Base-by-base conservation (phyloP, 2,888 invertebrate genomes). In the Heliconius sara region DNA sequence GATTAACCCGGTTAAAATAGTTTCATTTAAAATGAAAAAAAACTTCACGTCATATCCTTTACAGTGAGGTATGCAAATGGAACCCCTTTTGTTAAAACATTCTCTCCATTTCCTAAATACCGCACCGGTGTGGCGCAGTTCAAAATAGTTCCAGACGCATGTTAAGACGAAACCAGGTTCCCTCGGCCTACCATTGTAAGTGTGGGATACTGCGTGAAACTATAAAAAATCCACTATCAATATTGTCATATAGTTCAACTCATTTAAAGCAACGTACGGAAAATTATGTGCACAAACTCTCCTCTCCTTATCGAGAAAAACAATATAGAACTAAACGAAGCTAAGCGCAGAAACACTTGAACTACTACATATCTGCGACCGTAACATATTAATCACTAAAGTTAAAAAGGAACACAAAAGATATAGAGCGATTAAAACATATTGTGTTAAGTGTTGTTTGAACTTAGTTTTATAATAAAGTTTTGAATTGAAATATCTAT, bases 361-460 rank as follows among this genome's bases (percentile, higher is more conserved):
- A 79, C 43, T 52, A 65, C 52, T 52, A 52, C 19, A 52, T 76
- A 79, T 79, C 76, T 79, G 30, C 22, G 60, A 76, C 76, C 71
- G 75, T 71, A 79, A 75, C 76, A 47, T 71, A 79, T 75, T 79
- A 76, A 79, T 79, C 79, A 76, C 79, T 76, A 52, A 76, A 79
- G 70, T 79, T 79, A 71, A 65, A 19, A 52, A 52, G 27, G 16
- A 72, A n/a, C 30, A 73, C 66, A 79, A 79, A 34, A 73, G 34
- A 73, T 75, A 16, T 73, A 39, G 73, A 60, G 57, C 73, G 73
- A 34, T 73, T 73, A 73, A 73, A 73, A 57, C 34, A n/a, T 73
- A 60, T 57, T 73, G n/a, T 73, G 6, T n/a, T 57, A 72, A 72
- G 34, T 73, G 30, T n/a, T 72, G 34, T 57, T 72, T 30, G n/a